Evolutionary conservation across 2,113 vertebrate genomes (phyloP).

Genomic region (Vombatus ursinus): DNA sequence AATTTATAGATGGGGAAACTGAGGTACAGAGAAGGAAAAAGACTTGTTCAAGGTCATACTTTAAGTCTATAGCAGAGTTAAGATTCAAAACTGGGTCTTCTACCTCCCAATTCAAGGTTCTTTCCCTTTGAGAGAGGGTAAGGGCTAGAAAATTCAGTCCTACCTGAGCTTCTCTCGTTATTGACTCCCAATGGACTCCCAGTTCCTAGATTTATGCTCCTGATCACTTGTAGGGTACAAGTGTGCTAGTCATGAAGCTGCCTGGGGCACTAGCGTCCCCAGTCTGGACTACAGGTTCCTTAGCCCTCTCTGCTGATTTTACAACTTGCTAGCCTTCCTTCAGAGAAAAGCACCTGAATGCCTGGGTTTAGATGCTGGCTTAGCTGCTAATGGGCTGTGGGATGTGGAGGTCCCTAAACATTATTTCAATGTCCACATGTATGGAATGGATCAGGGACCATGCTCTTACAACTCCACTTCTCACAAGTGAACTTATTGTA

Average conservation of each 20-base stretch:
- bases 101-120: neutral
- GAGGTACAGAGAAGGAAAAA: neutral
- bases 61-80: neutral
- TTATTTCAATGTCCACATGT: neutral
- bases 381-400: neutral
- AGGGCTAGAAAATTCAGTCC: neutral
- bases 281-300: neutral
- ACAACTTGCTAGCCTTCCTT: neutral
- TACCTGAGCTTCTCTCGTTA: neutral
- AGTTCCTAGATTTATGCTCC: neutral
- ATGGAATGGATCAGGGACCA: neutral
- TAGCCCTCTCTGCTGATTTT: neutral
- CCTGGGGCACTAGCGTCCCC: neutral
- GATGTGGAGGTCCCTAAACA: neutral
- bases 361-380: neutral
- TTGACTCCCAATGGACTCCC: neutral
- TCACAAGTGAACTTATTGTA: neutral
- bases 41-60: neutral
- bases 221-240: neutral
- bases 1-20: neutral
- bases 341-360: neutral
- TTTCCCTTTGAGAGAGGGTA: neutral
- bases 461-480: neutral
- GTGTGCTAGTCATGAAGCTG: neutral
- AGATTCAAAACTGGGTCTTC: neutral